Conservation (phyloP, 2,888 invertebrate species). For the Drosophila limbata region DNA sequence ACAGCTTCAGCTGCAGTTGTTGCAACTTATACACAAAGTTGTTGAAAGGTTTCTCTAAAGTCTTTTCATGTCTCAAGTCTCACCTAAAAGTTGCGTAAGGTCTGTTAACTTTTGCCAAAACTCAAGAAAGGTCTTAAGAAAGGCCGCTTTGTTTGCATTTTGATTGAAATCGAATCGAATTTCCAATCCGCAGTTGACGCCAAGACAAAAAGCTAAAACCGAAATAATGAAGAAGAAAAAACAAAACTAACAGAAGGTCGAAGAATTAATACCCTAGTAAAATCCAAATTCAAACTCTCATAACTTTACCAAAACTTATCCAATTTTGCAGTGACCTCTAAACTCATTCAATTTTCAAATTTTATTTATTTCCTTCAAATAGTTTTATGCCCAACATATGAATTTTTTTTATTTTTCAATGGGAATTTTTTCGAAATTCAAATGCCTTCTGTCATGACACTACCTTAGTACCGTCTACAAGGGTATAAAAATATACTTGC, state of each 20-base stretch:
- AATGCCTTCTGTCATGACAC: too few relatives aligned
- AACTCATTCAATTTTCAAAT: too few relatives aligned
- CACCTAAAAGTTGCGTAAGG: constrained; percentile 42
- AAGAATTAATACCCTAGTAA: too few relatives aligned
- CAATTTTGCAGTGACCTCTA: too few relatives aligned
- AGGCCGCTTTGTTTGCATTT: constrained; percentile 56
- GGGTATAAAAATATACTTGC: neutral
- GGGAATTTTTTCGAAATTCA: too few relatives aligned
- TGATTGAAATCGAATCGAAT: constrained; percentile 65
- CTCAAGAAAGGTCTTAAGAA: constrained; percentile 31
- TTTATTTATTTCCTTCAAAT: too few relatives aligned
- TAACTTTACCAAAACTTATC: too few relatives aligned
- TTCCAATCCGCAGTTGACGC: constrained; percentile 34
- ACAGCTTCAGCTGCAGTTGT: constrained; percentile 31
- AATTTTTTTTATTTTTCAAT: too few relatives aligned
- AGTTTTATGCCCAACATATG: too few relatives aligned
- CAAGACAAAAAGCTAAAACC: constrained; percentile 40
- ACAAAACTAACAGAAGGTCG: neutral
- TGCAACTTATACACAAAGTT: constrained; percentile 1
- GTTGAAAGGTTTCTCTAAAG: constrained; percentile 24
- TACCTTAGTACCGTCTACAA: too few relatives aligned
- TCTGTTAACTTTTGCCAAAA: constrained; percentile 46
- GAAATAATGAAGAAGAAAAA: constrained; percentile 7
- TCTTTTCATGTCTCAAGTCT: constrained; percentile 14
- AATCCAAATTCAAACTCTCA: too few relatives aligned